Percentiles rank a stretch among this genome's conserved stretches.
phyloP scores from a whole-genome alignment of 2,888 invertebrate species.

The Melieria omissa region DNA sequence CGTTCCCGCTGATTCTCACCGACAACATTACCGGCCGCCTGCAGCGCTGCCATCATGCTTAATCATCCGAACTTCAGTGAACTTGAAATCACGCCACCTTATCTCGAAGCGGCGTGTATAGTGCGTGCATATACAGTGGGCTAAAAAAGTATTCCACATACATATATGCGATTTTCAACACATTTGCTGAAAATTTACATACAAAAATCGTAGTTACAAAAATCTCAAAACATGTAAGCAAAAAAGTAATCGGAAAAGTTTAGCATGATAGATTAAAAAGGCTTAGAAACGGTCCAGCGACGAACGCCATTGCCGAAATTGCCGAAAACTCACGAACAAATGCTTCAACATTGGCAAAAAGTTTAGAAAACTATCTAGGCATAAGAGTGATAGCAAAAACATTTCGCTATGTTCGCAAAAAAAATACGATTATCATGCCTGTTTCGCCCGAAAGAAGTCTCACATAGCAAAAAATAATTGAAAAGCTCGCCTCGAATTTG shows the following conservation, averaged over 20 bases:
- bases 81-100: constrained; percentile 67
- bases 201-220: no score
- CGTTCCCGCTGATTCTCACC: no score
- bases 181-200: no score
- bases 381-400: constrained; percentile 6
- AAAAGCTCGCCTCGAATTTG: background rate
- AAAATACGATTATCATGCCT: constrained; percentile 14
- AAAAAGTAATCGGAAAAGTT: no score
- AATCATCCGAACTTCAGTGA: constrained; percentile 53
- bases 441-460: constrained; percentile 21
- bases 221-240: no score
- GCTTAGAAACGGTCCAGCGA: no score
- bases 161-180: background rate
- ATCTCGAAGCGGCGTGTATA: constrained; percentile 43
- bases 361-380: constrained; percentile 11
- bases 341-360: constrained; percentile 6
- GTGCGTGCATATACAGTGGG: no score
- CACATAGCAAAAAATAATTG: constrained; percentile 9
- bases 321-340: background rate
- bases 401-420: constrained; percentile 12
- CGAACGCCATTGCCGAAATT: no score
- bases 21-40: no score
- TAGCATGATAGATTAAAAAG: background rate
- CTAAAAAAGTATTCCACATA: background rate
- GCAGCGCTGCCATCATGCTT: background rate